Conservation (phyloP, 2,888 invertebrate species). For the Sympetrum striolatum region DNA sequence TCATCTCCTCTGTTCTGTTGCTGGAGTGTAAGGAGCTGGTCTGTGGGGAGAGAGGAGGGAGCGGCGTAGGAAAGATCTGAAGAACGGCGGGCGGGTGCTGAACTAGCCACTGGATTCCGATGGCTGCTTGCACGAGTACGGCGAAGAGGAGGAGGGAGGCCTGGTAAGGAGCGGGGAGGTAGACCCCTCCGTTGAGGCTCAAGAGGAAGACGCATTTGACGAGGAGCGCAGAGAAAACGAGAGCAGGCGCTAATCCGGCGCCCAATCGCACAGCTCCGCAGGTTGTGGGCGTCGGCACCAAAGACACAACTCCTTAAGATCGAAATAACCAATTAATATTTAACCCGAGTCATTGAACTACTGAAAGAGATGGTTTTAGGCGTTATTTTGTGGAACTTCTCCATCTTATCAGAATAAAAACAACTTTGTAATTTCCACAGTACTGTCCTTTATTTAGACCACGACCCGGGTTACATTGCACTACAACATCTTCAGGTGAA, state of each 20-base stretch:
- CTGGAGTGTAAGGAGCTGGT: background rate
- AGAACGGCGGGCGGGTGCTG: conserved; percentile 75
- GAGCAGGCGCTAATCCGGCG: conserved; percentile 78
- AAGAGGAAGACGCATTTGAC: conserved; percentile 94
- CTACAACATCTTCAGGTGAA: too few species aligned
- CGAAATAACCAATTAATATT: background rate
- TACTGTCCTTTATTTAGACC: too few species aligned
- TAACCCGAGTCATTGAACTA: too few species aligned
- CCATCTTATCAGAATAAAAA: too few species aligned
- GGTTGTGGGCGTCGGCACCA: conserved; percentile 73
- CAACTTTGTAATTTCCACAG: too few species aligned
- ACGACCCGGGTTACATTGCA: too few species aligned
- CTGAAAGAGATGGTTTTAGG: too few species aligned
- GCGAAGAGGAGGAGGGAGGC: conserved; percentile 86
- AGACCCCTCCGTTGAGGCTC: conserved; percentile 89
- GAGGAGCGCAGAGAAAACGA: conserved; percentile 88
- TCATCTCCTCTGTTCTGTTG: background rate
- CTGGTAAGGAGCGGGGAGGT: conserved; percentile 92
- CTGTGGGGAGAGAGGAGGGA: background rate
- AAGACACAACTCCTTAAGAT: conserved; percentile 6
- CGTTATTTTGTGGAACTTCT: too few species aligned
- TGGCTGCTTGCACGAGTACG: conserved; percentile 82
- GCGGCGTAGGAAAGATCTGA: conserved; percentile 9
- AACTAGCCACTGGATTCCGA: conserved; percentile 83
- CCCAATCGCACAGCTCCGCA: conserved; percentile 84